Percentiles rank a stretch among this genome's conserved stretches.
These are phyloP conservation scores for Drosophila neonasuta DNA, from an alignment of 2,888 invertebrate genomes.

Conservation along the genomic window DNA sequence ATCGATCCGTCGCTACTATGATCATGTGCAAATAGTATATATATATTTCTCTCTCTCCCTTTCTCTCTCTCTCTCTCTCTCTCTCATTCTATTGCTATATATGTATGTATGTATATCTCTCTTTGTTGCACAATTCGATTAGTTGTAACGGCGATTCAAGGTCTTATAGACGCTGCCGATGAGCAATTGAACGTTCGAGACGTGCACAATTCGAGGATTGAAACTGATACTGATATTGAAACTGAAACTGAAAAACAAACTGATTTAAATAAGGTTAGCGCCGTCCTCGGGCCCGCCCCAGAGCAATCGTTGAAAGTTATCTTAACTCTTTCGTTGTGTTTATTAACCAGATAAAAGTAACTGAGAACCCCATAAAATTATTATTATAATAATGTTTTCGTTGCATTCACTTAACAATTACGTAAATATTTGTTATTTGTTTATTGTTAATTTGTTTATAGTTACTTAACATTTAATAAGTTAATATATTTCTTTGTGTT, in stretches of 20 bases:
- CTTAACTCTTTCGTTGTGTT: slow-evolving; percentile 52
- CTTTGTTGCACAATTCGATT: slow-evolving; percentile 37
- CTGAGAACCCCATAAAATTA: slow-evolving; percentile 27
- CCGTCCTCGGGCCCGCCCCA: slow-evolving; percentile 41
- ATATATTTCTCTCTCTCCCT: slow-evolving; percentile 6
- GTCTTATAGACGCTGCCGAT: slow-evolving; percentile 83
- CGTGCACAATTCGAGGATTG: slow-evolving; percentile 80
- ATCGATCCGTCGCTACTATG: slow-evolving; percentile 6
- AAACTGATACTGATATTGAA: slow-evolving; percentile 70
- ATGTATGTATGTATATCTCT: slow-evolving; percentile 18
- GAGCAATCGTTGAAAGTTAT: slow-evolving; percentile 57
- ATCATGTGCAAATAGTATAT: slow-evolving; percentile 10
- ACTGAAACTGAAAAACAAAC: slow-evolving; percentile 73
- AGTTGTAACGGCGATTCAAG: slow-evolving; percentile 83
- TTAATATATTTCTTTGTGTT: slow-evolving; percentile 21
- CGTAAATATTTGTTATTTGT: slow-evolving; percentile 27
- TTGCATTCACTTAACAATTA: slow-evolving; percentile 35
- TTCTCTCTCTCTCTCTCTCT: slow-evolving; percentile 3
- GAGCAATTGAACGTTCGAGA: slow-evolving; percentile 82
- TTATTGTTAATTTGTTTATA: slow-evolving; percentile 15
- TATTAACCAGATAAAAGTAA: slow-evolving; percentile 55
- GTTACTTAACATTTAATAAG: slow-evolving; percentile 8
- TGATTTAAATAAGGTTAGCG: slow-evolving; percentile 81
- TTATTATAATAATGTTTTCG: slow-evolving; percentile 29
- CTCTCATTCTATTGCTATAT: slow-evolving; percentile 17